A percentile compares a stretch with the other conserved stretches of the same genome.
Evolutionary conservation across 2,797 vertebrate species (phyloP).

Genomic region (Menidia menidia): DNA sequence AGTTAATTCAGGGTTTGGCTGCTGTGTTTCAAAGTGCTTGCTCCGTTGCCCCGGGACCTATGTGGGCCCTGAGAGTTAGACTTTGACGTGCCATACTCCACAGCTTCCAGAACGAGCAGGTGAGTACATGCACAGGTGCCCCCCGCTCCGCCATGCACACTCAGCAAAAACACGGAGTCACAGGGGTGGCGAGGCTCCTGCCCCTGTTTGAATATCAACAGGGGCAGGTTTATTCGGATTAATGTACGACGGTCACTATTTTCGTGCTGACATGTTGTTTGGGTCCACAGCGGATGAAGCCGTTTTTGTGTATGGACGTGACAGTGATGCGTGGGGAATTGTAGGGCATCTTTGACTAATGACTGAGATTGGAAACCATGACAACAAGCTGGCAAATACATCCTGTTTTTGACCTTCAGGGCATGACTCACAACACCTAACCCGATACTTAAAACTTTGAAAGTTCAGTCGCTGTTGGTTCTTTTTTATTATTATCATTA

Average conservation of each 20-base stretch:
- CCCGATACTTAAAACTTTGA: conserved; percentile 53
- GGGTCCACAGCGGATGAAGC: neutral
- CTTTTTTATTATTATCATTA: conserved; percentile 22
- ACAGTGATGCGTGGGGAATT: conserved; percentile 28
- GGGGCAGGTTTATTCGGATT: neutral
- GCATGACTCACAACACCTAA: conserved; percentile 63
- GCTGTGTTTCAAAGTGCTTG: conserved; percentile 61
- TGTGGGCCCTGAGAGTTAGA: conserved; percentile 58
- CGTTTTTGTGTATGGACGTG: conserved; percentile 37
- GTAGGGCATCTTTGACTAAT: conserved; percentile 42
- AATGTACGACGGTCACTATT: neutral
- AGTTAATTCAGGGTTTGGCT: conserved; percentile 66
- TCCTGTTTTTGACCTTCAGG: conserved; percentile 53
- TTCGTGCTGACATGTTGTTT: neutral
- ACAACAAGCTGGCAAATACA: conserved; percentile 45
- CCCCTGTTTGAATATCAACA: conserved; percentile 6
- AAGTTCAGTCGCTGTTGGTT: conserved; percentile 26
- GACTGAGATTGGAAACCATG: conserved; percentile 54
- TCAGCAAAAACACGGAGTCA: conserved; percentile 31
- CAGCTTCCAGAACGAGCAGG: conserved; percentile 66
- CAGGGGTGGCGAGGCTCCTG: conserved; percentile 4
- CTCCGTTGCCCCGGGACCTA: conserved; percentile 65
- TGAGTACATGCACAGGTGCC: conserved; percentile 67
- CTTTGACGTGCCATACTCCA: conserved; percentile 59
- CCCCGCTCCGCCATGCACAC: conserved; percentile 15